Evolutionary conservation across 1,140 invertebrate genomes (phyloP).

Genomic region (Oreohelix idahoensis): DNA sequence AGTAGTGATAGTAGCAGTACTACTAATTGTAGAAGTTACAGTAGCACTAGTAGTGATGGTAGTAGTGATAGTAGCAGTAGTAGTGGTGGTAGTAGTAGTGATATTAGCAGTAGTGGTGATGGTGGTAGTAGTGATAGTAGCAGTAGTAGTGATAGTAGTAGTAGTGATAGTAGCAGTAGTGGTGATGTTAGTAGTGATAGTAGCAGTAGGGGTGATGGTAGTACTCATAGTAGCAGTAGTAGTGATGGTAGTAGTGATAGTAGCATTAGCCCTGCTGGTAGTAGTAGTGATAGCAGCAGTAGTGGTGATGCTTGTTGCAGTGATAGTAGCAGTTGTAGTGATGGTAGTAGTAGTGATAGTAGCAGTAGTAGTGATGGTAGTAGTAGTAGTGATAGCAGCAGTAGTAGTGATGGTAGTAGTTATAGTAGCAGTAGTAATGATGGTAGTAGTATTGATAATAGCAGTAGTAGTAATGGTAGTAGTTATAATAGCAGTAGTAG

Average conservation of each 20-base stretch:
- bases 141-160: too few relatives aligned
- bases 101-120: too few relatives aligned
- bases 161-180: too few relatives aligned
- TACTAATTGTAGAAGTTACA: too few relatives aligned
- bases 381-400: background rate
- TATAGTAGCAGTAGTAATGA: background rate
- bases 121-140: too few relatives aligned
- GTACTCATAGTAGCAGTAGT: background rate
- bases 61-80: too few relatives aligned
- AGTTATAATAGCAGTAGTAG: too few relatives aligned
- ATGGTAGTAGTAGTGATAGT: background rate
- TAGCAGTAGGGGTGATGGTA: background rate
- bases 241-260: background rate
- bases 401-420: background rate
- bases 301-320: background rate
- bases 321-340: background rate
- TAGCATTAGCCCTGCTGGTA: background rate
- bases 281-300: background rate
- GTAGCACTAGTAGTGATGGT: too few relatives aligned
- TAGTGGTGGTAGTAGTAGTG: too few relatives aligned
- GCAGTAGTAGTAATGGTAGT: too few relatives aligned
- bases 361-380: background rate
- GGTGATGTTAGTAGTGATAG: background rate
- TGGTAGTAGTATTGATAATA: too few relatives aligned
- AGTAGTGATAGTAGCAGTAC: too few relatives aligned